phyloP scores from a whole-genome alignment of 2,888 invertebrate genomes.

The Lamellibrachia satsuma region DNA sequence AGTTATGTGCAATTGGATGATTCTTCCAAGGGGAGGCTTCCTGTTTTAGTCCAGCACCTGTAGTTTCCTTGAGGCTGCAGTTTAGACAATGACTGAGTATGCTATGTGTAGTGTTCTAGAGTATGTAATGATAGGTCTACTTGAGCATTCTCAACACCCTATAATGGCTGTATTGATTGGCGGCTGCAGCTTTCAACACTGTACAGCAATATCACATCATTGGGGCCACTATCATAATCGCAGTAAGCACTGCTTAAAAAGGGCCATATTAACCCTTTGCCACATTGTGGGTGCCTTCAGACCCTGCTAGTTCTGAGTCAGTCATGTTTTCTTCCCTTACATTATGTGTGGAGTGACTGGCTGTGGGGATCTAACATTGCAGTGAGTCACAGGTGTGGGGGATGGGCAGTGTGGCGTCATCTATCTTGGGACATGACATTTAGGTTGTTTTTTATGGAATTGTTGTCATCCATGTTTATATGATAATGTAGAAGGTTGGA shows the following conservation, averaged over 20 bases:
- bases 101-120: background rate
- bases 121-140: background rate
- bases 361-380: too few relatives aligned
- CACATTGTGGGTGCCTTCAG: background rate
- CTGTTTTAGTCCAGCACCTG: background rate
- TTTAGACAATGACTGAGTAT: background rate
- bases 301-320: background rate
- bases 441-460: too few relatives aligned
- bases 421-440: too few relatives aligned
- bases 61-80: background rate
- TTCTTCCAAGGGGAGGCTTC: background rate
- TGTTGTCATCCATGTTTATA: too few relatives aligned
- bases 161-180: background rate
- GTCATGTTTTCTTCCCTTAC: background rate
- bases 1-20: background rate
- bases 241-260: background rate
- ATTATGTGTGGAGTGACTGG: too few relatives aligned
- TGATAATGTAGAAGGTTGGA: too few relatives aligned
- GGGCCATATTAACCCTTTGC: background rate
- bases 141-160: slow-evolving; percentile 17
- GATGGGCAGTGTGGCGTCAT: too few relatives aligned
- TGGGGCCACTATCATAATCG: background rate
- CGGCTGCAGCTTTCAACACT: background rate
- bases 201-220: background rate
- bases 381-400: too few relatives aligned